These are phyloP conservation scores for Bostrychus sinensis DNA, from an alignment of 2,113 vertebrate species.

Conservation along the genomic window DNA sequence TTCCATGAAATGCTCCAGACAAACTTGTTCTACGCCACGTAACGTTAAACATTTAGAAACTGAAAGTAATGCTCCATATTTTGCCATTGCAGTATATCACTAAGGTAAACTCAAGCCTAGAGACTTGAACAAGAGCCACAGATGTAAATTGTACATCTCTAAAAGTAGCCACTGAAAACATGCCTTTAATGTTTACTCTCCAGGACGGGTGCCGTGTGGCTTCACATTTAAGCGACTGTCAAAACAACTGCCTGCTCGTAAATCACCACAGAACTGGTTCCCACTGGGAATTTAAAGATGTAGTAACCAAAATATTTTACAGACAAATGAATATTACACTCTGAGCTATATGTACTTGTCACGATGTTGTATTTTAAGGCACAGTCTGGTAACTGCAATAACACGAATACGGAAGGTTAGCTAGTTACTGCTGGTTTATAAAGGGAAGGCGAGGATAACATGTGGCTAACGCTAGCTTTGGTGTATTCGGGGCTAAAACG, in stretches of 20 bases:
- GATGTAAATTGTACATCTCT: too few species aligned
- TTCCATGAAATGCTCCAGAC: too few species aligned
- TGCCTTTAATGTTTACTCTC: not conserved
- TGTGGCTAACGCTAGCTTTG: slow-evolving; percentile 44
- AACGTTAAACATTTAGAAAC: too few species aligned
- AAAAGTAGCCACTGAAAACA: not conserved
- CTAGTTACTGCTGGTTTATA: not conserved
- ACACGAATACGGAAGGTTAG: not conserved
- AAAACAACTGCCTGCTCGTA: slow-evolving; percentile 18
- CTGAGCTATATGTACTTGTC: not conserved
- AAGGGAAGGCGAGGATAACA: slow-evolving; percentile 24
- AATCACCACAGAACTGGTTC: not conserved
- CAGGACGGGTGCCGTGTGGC: slow-evolving; percentile 45
- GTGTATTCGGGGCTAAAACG: not conserved
- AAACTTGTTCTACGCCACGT: too few species aligned
- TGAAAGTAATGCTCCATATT: too few species aligned
- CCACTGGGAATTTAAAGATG: too few species aligned
- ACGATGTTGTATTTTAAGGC: not conserved
- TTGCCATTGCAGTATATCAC: too few species aligned
- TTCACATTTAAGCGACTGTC: slow-evolving; percentile 39
- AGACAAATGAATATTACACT: not conserved
- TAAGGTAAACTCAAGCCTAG: too few species aligned
- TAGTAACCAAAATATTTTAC: not conserved
- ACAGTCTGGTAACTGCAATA: too few species aligned
- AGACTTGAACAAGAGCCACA: too few species aligned